Evolutionary conservation across 2,113 vertebrate species (phyloP), one percentile per base, ranked within the genome.

Genomic region (Coregonus clupeaformis): DNA sequence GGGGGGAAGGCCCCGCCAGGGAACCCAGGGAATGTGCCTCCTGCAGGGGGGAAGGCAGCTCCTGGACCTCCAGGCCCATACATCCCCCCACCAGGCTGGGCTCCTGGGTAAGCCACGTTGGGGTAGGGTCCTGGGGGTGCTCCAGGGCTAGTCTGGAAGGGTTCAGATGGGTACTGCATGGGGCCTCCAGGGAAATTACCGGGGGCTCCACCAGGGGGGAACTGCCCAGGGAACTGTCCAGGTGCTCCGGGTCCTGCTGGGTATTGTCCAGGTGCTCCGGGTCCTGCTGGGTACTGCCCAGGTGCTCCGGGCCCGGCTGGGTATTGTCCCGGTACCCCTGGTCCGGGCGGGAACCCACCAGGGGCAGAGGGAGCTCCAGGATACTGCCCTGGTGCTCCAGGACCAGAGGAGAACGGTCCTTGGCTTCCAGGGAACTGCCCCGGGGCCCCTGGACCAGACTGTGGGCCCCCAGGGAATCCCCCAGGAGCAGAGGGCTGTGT

Each of bases 31-130:
- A 88, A 91, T 7, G 77, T 24, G 9, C 89, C 85, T 6, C 89
- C 81, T 57, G 84, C 80, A 78, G 88, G 83, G 18, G 90, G 87
- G 70, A 87, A 93, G 16, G 77, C 84, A 12, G 36, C 36, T 42
- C 88, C 92, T 0, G 91, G 91, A 72, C 89, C 92, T n/a, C 91
- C 91, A 0, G 90, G 91, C 18, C 92, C 89, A 1, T 93, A 93
- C 90, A 92, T 90, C 32, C 89, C 90, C 71, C 85, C 89, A 63
- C 84, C 81, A 65, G 90, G 87, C 57, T 87, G 89, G 66, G 86
- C 47, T 6, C 86, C 81, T 55, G 90, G 87, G 71, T 79, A 92
- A 82, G 93, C 90, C 82, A 90, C 68, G 52, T 90, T 92, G 25
- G 90, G 87, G 73, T 91, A 93, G 3, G 88, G 91, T 57, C 92